These are phyloP conservation scores for Speoplatyrhinus poulsoni DNA, from an alignment of 2,113 vertebrate genomes.

Conservation along the genomic window DNA sequence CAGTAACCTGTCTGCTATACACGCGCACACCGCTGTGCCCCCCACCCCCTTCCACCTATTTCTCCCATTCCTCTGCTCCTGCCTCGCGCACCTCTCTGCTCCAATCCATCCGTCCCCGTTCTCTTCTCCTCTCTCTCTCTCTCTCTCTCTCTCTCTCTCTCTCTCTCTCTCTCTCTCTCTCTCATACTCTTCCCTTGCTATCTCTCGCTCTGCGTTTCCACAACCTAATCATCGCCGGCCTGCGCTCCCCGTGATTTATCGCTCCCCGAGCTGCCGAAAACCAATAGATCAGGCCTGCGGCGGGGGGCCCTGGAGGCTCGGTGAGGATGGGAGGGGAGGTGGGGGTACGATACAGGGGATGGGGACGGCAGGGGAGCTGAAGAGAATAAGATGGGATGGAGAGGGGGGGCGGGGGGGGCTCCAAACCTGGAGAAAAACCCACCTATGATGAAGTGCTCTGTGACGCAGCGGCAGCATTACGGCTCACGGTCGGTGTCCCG, in stretches of 20 bases:
- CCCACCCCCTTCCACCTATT: constrained; percentile 18
- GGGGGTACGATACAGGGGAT: not conserved
- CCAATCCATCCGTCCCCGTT: constrained; percentile 52
- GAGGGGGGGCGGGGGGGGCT: constrained; percentile 3
- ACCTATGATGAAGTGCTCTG: constrained; percentile 77
- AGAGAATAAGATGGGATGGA: constrained; percentile 7
- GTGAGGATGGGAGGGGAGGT: constrained; percentile 16
- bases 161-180: constrained; percentile 10
- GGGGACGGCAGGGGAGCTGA: not conserved
- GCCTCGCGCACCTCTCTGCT: constrained; percentile 1
- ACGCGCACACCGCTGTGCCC: constrained; percentile 36
- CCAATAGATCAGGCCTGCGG: constrained; percentile 78
- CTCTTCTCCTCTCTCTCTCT: constrained; percentile 28
- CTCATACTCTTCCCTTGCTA: constrained; percentile 12
- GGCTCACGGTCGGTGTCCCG: constrained; percentile 60
- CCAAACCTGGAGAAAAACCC: constrained; percentile 71
- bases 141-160: constrained; percentile 35
- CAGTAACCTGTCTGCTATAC: constrained; percentile 74
- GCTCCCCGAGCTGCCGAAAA: constrained; percentile 53
- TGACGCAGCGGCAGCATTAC: constrained; percentile 61
- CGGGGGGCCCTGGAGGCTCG: constrained; percentile 65
- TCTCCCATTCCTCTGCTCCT: constrained; percentile 11
- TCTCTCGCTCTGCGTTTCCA: constrained; percentile 31
- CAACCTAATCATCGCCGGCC: constrained; percentile 74
- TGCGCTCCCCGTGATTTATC: constrained; percentile 79